Percentiles rank a stretch among this genome's conserved stretches.
Evolutionary conservation across 1,140 invertebrate genomes (phyloP).

Genomic region (Dreissena rostriformis): DNA sequence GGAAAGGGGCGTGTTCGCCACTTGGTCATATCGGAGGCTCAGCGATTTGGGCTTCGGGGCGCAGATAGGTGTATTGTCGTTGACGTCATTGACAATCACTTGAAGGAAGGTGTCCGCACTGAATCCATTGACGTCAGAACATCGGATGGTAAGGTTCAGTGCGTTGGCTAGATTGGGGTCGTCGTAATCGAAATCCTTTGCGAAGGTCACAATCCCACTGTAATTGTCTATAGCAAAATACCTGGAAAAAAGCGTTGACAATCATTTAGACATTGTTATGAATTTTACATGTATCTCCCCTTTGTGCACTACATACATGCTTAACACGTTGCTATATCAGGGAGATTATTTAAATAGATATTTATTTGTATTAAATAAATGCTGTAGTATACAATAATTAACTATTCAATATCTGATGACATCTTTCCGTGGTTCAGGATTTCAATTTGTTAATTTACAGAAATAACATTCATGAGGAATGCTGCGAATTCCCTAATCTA

Average conservation of each 20-base stretch:
- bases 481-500: no score
- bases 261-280: no score
- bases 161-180: conserved; percentile 30
- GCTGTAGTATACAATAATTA: no score
- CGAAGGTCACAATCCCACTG: conserved; percentile 12
- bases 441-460: no score
- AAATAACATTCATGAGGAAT: no score
- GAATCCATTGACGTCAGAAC: conserved; percentile 26
- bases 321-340: no score
- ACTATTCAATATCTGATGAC: no score
- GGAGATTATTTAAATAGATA: no score
- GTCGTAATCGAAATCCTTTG: conserved; percentile 31
- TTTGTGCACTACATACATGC: no score
- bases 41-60: conserved; percentile 13
- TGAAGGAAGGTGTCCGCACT: conserved; percentile 23
- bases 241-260: neutral
- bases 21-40: conserved; percentile 23
- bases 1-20: conserved; percentile 1
- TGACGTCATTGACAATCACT: conserved; percentile 34
- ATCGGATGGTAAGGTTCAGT: conserved; percentile 43
- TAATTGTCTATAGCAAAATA: conserved; percentile 30
- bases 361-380: no score
- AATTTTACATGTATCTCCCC: no score
- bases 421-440: no score
- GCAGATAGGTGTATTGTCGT: conserved; percentile 42